Conservation (phyloP, 2,888 invertebrate species). For the Eilema griseolum region DNA sequence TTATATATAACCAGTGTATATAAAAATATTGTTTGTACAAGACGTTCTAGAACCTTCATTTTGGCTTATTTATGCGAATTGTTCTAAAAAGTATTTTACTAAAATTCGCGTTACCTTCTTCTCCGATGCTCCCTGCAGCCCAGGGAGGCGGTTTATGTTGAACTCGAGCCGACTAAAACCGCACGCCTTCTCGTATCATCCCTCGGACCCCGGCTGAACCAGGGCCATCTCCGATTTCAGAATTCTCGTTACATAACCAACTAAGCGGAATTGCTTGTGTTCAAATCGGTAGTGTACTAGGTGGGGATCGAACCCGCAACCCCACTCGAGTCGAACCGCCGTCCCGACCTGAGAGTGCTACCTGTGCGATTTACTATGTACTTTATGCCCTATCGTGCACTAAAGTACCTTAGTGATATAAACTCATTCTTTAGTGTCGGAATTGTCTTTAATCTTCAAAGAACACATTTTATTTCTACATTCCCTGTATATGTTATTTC, state of each 20-base stretch:
- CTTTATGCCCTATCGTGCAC: not conserved
- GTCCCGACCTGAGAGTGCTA: conserved; percentile 1
- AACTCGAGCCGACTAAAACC: too few relatives aligned
- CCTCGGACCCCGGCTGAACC: too few relatives aligned
- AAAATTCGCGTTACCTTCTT: not conserved
- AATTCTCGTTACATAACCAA: not conserved
- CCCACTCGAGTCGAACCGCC: conserved; percentile 1
- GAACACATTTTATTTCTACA: not conserved
- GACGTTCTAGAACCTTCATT: conserved; percentile 9
- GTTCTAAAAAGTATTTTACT: not conserved
- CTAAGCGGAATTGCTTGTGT: not conserved
- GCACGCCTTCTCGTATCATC: too few relatives aligned
- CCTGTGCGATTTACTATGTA: not conserved
- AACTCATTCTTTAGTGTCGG: not conserved
- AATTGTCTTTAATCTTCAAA: not conserved
- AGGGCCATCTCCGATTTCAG: too few relatives aligned
- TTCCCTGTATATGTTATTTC: not conserved
- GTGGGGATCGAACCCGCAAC: conserved; percentile 3
- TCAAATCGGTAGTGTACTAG: not conserved
- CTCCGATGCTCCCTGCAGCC: too few relatives aligned
- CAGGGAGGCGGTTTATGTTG: too few relatives aligned
- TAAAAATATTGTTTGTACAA: conserved; percentile 19
- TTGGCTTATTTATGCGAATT: conserved; percentile 39
- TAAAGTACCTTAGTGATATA: conserved; percentile 1
- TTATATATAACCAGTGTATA: conserved; percentile 19